Percentiles rank a stretch among this genome's conserved stretches.
phyloP scores from a whole-genome alignment of 1,140 invertebrate species.

The Papilio glaucus region DNA sequence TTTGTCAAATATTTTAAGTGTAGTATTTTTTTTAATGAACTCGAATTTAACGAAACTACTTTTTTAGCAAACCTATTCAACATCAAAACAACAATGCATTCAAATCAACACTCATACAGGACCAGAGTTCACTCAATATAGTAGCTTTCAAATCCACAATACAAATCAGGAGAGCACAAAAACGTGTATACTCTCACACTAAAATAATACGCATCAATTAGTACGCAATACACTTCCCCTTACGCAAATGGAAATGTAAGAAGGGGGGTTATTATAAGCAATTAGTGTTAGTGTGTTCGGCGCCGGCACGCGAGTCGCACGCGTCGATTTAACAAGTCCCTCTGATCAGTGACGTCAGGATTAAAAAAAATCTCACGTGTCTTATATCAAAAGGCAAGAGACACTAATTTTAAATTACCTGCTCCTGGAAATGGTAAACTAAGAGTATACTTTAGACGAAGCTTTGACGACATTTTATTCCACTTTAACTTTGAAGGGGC shows the following conservation, averaged over 20 bases:
- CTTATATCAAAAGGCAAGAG: conserved; percentile 41
- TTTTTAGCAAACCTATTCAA: conserved; percentile 18
- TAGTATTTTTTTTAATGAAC: conserved; percentile 8
- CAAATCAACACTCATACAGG: not conserved
- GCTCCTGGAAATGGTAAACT: conserved; percentile 4
- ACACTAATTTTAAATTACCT: conserved; percentile 31
- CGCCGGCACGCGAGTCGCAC: conserved; percentile 56
- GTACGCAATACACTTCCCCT: conserved; percentile 40
- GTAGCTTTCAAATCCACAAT: conserved; percentile 29
- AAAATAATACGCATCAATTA: conserved; percentile 44
- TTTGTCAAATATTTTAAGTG: too few species aligned
- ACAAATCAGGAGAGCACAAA: conserved; percentile 30
- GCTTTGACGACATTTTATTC: conserved; percentile 33
- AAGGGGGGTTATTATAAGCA: conserved; percentile 56
- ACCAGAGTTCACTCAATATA: conserved; percentile 13
- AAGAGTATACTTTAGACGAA: conserved; percentile 23
- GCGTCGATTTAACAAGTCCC: conserved; percentile 58
- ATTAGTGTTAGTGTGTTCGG: conserved; percentile 62
- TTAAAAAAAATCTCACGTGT: conserved; percentile 39
- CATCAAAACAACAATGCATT: not conserved
- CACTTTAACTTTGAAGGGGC: conserved; percentile 30
- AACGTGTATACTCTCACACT: conserved; percentile 33
- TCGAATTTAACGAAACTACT: not conserved
- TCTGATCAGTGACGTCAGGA: conserved; percentile 53
- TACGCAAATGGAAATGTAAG: conserved; percentile 41